phyloP scores from a whole-genome alignment of 2,888 invertebrate genomes.

The Ctena decussata region DNA sequence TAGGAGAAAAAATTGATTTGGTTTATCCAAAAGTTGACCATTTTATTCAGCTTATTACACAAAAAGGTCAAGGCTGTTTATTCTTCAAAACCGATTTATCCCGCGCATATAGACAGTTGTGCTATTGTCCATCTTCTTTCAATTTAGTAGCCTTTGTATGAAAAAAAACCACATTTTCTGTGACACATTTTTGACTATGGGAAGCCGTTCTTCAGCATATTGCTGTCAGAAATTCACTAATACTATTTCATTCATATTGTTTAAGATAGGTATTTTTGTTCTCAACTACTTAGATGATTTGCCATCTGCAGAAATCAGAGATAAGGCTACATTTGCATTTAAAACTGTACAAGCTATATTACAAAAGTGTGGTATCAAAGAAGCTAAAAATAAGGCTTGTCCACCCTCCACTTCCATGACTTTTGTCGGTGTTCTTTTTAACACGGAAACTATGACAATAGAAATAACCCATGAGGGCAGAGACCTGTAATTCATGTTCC shows the following conservation, averaged over 20 bases:
- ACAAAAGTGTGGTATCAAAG: background rate
- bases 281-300: conserved; percentile 13
- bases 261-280: background rate
- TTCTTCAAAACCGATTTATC: background rate
- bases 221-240: conserved; percentile 1
- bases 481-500: too few relatives aligned
- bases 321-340: background rate
- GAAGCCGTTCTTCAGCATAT: background rate
- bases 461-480: conserved; percentile 3
- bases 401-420: conserved; percentile 1
- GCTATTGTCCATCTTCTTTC: background rate
- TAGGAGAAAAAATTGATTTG: background rate
- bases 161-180: background rate
- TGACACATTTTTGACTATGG: conserved; percentile 10
- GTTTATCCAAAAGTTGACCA: conserved; percentile 10
- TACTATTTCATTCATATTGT: background rate
- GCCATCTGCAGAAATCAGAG: background rate
- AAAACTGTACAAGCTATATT: background rate
- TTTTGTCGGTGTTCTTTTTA: conserved; percentile 21
- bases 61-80: background rate
- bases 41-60: background rate
- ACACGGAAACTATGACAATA: conserved; percentile 7
- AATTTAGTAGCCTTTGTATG: background rate
- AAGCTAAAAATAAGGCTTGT: background rate
- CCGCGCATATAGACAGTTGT: background rate